Conservation (phyloP, 2,888 invertebrate species). For the Cryptophagus acutangulus region DNA sequence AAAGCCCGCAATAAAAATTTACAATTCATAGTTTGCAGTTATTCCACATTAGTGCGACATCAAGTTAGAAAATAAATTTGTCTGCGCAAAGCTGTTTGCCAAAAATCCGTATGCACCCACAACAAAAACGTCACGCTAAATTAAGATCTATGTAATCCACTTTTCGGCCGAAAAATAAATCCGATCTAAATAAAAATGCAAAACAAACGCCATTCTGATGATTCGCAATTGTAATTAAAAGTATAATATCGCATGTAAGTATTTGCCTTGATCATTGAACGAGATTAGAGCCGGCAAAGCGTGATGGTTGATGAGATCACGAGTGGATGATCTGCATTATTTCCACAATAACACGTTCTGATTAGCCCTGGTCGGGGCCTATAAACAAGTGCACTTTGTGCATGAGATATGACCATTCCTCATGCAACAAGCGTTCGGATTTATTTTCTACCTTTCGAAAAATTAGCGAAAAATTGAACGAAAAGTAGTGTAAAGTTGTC, state of each 20-base stretch:
- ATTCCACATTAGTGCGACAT: too few relatives aligned
- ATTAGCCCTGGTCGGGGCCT: slow-evolving; percentile 28
- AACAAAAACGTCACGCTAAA: too few relatives aligned
- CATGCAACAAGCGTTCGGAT: slow-evolving; percentile 26
- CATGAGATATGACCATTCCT: slow-evolving; percentile 28
- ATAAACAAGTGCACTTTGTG: slow-evolving; percentile 30
- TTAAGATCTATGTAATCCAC: too few relatives aligned
- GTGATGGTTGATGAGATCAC: slow-evolving; percentile 29
- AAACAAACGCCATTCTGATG: too few relatives aligned
- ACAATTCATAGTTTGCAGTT: too few relatives aligned
- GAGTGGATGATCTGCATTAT: slow-evolving; percentile 33
- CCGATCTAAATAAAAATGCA: too few relatives aligned
- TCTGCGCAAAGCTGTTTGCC: too few relatives aligned
- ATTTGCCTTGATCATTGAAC: slow-evolving; percentile 22
- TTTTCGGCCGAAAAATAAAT: too few relatives aligned
- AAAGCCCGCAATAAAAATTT: too few relatives aligned
- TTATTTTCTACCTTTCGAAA: slow-evolving; percentile 13
- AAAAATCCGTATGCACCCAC: too few relatives aligned
- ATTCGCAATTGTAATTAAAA: slow-evolving; percentile 29
- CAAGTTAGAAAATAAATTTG: too few relatives aligned
- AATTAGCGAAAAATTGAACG: neutral
- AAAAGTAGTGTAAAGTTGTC: slow-evolving; percentile 26
- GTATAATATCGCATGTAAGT: slow-evolving; percentile 27
- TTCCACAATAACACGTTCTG: slow-evolving; percentile 36
- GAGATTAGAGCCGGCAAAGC: slow-evolving; percentile 22